A percentile compares a stretch with the other conserved stretches of the same genome.
Conservation (phyloP, 2,888 invertebrate species). For the Tupiocoris notatus region DNA sequence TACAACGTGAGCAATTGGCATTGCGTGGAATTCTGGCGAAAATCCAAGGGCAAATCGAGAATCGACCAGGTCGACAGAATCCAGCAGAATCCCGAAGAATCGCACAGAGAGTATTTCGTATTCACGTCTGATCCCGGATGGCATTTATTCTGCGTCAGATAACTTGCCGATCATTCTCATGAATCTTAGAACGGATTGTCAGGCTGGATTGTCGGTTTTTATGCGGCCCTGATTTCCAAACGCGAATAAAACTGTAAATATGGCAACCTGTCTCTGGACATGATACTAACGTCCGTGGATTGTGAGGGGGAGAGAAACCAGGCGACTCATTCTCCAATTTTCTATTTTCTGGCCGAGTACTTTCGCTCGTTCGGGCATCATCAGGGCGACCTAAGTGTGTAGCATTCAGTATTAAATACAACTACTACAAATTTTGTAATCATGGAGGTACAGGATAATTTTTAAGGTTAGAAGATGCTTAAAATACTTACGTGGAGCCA, state of each 20-base stretch:
- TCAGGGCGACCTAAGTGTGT: no score
- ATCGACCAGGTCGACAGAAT: background rate
- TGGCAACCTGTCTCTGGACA: no score
- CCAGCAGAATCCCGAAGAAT: background rate
- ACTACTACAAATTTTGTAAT: no score
- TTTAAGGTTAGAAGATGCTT: no score
- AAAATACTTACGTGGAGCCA: no score
- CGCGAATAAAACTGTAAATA: background rate
- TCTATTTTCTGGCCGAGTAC: no score
- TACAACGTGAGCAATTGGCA: constrained; percentile 38
- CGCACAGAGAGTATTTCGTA: constrained; percentile 24
- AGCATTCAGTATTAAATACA: no score
- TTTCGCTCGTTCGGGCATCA: no score
- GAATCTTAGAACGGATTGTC: background rate
- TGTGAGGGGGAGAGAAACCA: no score
- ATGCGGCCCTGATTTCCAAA: background rate
- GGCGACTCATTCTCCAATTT: no score
- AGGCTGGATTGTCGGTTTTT: background rate
- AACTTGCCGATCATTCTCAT: background rate
- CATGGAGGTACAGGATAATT: no score
- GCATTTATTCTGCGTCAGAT: constrained; percentile 34
- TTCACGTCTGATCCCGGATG: constrained; percentile 19
- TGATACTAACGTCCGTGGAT: no score
- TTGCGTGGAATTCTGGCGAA: constrained; percentile 2
- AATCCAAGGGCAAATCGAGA: background rate